These are phyloP conservation scores for Sphecodes monilicornis DNA, from an alignment of 2,888 invertebrate genomes.

Conservation along the genomic window DNA sequence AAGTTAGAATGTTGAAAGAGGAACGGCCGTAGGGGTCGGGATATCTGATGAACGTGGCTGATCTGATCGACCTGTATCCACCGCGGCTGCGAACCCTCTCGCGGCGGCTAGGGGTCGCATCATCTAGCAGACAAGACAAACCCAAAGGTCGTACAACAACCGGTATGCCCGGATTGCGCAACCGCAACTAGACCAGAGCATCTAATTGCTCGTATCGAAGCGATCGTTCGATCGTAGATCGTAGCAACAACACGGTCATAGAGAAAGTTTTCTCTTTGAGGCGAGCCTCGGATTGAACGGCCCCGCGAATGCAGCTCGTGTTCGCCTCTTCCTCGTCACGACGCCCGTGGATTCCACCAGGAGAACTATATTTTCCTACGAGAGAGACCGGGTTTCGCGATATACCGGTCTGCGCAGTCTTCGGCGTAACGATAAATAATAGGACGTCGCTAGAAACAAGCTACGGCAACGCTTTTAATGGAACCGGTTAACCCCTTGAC, in stretches of 20 bases:
- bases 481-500: slow-evolving; percentile 24
- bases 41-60: slow-evolving; percentile 49
- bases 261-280: slow-evolving; percentile 66
- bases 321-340: slow-evolving; percentile 70
- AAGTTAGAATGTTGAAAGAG: not conserved
- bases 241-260: slow-evolving; percentile 35
- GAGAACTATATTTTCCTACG: slow-evolving; percentile 38
- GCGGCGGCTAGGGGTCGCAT: slow-evolving; percentile 41
- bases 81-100: slow-evolving; percentile 12
- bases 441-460: slow-evolving; percentile 11
- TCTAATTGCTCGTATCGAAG: slow-evolving; percentile 63
- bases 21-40: not conserved
- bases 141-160: slow-evolving; percentile 62
- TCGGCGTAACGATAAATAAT: slow-evolving; percentile 40
- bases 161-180: slow-evolving; percentile 62
- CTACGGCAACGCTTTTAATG: slow-evolving; percentile 2
- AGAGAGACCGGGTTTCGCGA: slow-evolving; percentile 3
- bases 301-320: not conserved
- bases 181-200: slow-evolving; percentile 64
- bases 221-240: slow-evolving; percentile 39
- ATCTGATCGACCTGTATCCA: slow-evolving; percentile 46
- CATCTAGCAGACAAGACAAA: slow-evolving; percentile 42
- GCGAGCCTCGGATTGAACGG: not conserved
- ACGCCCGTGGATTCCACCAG: slow-evolving; percentile 35
- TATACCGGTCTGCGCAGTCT: not conserved